A percentile compares a stretch with the other conserved stretches of the same genome.
phyloP scores from a whole-genome alignment of 2,888 invertebrate species.

The Chaitophorus viminalis region DNA sequence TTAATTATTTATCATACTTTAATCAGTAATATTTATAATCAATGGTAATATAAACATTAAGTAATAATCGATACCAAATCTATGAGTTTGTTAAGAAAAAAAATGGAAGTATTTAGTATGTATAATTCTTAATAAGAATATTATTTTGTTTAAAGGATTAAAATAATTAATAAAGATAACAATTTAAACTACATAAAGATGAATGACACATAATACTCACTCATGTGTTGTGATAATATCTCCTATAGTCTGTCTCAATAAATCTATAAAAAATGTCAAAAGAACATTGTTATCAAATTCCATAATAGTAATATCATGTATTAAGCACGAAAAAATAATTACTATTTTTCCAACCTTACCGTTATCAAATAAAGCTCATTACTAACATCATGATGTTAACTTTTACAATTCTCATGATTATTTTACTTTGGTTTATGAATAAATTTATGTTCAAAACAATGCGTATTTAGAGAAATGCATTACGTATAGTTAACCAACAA shows the following conservation, averaged over 20 bases:
- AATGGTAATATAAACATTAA: neutral
- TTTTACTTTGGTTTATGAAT: slow-evolving; percentile 17
- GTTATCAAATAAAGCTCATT: slow-evolving; percentile 31
- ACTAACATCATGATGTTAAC: slow-evolving; percentile 9
- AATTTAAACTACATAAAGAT: neutral
- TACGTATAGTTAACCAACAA: slow-evolving; percentile 10
- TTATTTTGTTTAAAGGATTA: neutral
- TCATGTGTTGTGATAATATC: neutral
- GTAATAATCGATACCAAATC: no score
- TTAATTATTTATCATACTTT: neutral
- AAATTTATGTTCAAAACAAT: slow-evolving; percentile 19
- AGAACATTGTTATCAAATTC: neutral
- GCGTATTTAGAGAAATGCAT: slow-evolving; percentile 23
- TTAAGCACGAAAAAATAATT: slow-evolving; percentile 1
- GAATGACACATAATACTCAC: neutral
- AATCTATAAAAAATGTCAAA: neutral
- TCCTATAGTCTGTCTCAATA: neutral
- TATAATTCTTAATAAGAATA: no score
- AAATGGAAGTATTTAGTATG: no score
- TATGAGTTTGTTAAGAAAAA: neutral
- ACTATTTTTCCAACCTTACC: slow-evolving; percentile 14
- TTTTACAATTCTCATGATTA: slow-evolving; percentile 36
- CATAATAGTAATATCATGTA: neutral
- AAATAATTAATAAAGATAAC: neutral
- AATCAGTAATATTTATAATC: neutral